phyloP scores from a whole-genome alignment of 1,140 invertebrate species.

The Tetranychus cinnabarinus region DNA sequence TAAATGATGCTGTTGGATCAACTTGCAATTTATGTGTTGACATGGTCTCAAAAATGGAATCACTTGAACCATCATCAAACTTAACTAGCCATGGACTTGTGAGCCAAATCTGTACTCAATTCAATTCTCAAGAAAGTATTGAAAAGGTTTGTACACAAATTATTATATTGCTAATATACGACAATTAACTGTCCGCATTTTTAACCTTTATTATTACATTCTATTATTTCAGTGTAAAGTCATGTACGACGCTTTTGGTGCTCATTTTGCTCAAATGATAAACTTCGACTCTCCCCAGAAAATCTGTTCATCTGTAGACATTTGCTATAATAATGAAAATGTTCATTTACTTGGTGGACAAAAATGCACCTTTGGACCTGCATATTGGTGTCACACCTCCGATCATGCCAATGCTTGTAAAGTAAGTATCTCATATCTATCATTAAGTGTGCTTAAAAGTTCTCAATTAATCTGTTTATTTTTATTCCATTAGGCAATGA shows the following conservation, averaged over 20 bases:
- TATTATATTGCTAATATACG: too few species aligned
- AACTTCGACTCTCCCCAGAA: conserved; percentile 17
- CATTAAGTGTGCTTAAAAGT: too few species aligned
- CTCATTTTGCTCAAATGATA: conserved; percentile 36
- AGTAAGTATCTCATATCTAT: conserved; percentile 18
- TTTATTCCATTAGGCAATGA: neutral
- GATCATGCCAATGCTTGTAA: conserved; percentile 29
- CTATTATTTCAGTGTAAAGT: conserved; percentile 29
- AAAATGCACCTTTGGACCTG: conserved; percentile 18
- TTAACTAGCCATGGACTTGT: too few species aligned
- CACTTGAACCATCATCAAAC: too few species aligned
- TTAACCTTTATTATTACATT: neutral
- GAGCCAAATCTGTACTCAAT: neutral
- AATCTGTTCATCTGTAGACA: conserved; percentile 29
- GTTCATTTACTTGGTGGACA: conserved; percentile 14
- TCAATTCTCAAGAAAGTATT: neutral
- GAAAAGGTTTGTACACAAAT: neutral
- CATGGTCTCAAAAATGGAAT: conserved; percentile 30
- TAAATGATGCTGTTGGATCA: neutral
- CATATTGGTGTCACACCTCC: conserved; percentile 16
- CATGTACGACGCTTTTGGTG: conserved; percentile 34
- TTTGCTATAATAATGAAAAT: conserved; percentile 3
- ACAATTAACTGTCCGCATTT: neutral
- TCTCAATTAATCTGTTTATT: too few species aligned
- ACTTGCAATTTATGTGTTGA: conserved; percentile 45